Evolutionary conservation across 2,113 vertebrate species (phyloP), one percentile per base, ranked within the genome.

Genomic region (Echinops telfairi): DNA sequence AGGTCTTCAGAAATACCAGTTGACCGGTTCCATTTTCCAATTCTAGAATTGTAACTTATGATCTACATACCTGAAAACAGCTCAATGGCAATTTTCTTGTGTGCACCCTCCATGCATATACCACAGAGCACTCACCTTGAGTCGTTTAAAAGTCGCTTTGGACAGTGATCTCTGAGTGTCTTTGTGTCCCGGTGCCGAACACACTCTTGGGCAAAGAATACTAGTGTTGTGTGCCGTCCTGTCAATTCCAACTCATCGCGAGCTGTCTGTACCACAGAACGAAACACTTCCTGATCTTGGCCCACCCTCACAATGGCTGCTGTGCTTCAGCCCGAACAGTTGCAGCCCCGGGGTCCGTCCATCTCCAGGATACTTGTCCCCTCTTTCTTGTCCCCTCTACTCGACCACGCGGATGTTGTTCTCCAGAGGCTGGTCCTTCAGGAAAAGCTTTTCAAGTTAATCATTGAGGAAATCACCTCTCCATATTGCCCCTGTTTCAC

Each of bases 41-140:
- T 23, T 47, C 66, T n/a, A 80, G 66, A 57, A 31, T 3, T 0
- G 64, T 47, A 57, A 57, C 5, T 58, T 57, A 25, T 76, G 36
- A 33, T 79, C 58, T 15, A n/a, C 36, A 15, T 7, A 33, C 23
- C 14, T n/a, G 9, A 36, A 11, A 23, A 38, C 40, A 47, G 57
- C 8, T 31, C 58, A 81, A 16, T n/a, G 19, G 58, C 36, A 6
- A 14, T 75, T 91, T 89, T 40, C 47, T 78, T 27, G 43, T 40
- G 29, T 3, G 6, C 27, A 1, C 4, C 9, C 8, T n/a, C 62
- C 36, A 83, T 1, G 0, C 19, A 4, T 6, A 19, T 38, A 47
- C 31, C 10, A 29, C 57, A 36, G 1, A 68, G 16, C 58, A 9
- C 23, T 2, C 6, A 12, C 22, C 2, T 0, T 4, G 23, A 1